Evolutionary conservation across 2,797 vertebrate species (phyloP).

Genomic region (Aeoliscus strigatus): DNA sequence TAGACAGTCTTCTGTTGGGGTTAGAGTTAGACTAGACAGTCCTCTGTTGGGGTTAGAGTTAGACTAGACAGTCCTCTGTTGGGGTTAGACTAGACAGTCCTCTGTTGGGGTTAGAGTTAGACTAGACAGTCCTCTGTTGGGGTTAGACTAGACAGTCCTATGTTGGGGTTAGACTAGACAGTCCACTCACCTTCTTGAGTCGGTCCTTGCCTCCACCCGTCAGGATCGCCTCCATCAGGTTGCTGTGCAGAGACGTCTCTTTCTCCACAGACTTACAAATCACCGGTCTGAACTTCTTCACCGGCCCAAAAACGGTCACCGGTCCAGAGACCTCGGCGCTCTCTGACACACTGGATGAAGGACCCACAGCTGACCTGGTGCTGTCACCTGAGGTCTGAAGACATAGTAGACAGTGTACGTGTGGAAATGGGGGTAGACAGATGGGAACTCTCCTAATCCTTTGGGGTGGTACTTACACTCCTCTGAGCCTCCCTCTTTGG

Average conservation of each 20-base stretch:
- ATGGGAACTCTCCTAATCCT: too few species aligned
- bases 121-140: too few species aligned
- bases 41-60: too few species aligned
- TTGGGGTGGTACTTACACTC: conserved; percentile 40
- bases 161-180: too few species aligned
- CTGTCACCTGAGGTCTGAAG: conserved; percentile 32
- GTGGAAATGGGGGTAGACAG: not conserved
- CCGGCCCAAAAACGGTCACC: conserved; percentile 83
- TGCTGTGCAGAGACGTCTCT: conserved; percentile 83
- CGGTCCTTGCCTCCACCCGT: conserved; percentile 78
- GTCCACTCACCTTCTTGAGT: conserved; percentile 89
- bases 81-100: too few species aligned
- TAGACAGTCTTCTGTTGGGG: too few species aligned
- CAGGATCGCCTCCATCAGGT: conserved; percentile 94
- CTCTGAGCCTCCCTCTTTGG: conserved; percentile 27
- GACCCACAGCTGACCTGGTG: conserved; percentile 2
- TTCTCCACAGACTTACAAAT: conserved; percentile 79
- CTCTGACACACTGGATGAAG: conserved; percentile 22
- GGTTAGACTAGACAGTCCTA: too few species aligned
- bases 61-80: too few species aligned
- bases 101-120: too few species aligned
- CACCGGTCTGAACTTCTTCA: conserved; percentile 88
- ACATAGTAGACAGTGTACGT: conserved; percentile 8
- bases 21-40: too few species aligned
- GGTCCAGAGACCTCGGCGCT: conserved; percentile 31